Evolutionary conservation across 2,113 vertebrate genomes (phyloP).

Genomic region (Edolisoma coerulescens): DNA sequence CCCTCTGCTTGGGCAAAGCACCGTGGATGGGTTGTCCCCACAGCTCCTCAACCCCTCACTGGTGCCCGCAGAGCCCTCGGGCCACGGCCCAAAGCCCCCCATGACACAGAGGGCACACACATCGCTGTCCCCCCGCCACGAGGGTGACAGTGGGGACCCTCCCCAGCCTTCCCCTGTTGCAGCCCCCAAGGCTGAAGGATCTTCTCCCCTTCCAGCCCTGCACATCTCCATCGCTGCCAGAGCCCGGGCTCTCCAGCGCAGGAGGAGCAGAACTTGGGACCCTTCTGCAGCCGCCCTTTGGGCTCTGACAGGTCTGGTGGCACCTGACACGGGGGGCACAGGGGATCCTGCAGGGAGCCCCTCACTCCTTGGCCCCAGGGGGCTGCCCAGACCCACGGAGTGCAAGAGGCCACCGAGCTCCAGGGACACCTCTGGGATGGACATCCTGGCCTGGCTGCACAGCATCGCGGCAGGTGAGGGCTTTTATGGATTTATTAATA

Average conservation of each 20-base stretch:
- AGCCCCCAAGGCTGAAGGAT: accelerated
- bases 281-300: accelerated
- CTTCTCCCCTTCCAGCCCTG: background rate
- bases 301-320: background rate
- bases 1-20: background rate
- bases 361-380: accelerated
- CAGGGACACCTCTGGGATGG: accelerated
- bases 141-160: background rate
- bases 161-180: background rate
- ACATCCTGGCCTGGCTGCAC: accelerated
- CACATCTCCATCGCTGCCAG: background rate
- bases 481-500: background rate
- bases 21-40: accelerated
- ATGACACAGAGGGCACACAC: accelerated
- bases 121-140: accelerated
- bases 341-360: accelerated
- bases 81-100: background rate
- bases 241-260: accelerated
- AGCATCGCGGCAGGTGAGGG: background rate
- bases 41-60: background rate
- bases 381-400: accelerated
- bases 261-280: accelerated
- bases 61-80: accelerated
- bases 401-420: background rate
- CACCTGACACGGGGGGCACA: accelerated